A percentile compares a stretch with the other conserved stretches of the same genome.
Conservation (phyloP, 2,888 invertebrate species). For the Hyppa rectilinea region DNA sequence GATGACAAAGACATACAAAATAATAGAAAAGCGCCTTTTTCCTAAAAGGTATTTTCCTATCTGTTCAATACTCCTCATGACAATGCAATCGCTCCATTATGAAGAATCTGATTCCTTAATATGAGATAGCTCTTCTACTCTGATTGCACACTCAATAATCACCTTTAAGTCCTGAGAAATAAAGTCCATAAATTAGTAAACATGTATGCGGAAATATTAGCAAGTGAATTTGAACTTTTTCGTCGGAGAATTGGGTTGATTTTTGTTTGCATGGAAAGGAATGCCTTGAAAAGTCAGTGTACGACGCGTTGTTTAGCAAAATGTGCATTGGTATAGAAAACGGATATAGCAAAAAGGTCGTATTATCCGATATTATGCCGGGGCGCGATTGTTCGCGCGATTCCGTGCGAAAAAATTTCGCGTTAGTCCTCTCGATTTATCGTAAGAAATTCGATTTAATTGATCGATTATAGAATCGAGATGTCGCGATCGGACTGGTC, state of each 20-base stretch:
- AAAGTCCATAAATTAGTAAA: conserved; percentile 50
- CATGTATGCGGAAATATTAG: background rate
- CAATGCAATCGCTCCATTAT: conserved; percentile 84
- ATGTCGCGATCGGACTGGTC: conserved; percentile 62
- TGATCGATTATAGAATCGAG: conserved; percentile 79
- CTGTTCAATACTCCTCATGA: conserved; percentile 70
- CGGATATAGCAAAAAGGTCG: conserved; percentile 79
- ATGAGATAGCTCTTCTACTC: conserved; percentile 79
- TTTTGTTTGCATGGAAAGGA: conserved; percentile 65
- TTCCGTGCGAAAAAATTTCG: conserved; percentile 79
- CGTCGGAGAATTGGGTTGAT: conserved; percentile 8
- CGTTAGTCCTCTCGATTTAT: conserved; percentile 57
- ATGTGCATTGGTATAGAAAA: conserved; percentile 88
- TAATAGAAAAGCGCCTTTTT: conserved; percentile 73
- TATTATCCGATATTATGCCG: conserved; percentile 82
- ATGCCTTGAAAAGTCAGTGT: conserved; percentile 71
- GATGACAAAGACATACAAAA: conserved; percentile 62
- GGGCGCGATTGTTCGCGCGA: conserved; percentile 80
- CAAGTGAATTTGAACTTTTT: conserved; percentile 44
- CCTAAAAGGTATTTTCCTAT: conserved; percentile 76
- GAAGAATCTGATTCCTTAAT: conserved; percentile 83
- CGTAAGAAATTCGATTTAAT: conserved; percentile 77
- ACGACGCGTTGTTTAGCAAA: conserved; percentile 80
- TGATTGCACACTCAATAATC: conserved; percentile 65
- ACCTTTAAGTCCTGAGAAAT: conserved; percentile 51